Conservation (phyloP, 2,113 vertebrate species). For the Arizona elegans region DNA sequence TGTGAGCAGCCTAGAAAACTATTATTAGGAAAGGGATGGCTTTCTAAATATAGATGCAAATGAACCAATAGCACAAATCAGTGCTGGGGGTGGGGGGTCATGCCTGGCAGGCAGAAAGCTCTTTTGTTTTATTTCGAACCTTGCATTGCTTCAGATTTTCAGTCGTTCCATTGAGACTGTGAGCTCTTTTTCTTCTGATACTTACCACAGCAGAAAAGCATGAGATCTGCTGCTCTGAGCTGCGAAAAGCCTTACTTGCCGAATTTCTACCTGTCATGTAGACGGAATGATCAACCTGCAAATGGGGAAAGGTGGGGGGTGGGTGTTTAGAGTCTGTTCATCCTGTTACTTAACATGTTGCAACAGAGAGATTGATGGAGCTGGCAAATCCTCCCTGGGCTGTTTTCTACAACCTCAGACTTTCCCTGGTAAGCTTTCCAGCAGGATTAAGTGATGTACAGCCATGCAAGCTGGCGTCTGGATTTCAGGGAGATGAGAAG, state of each 20-base stretch:
- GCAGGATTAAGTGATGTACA: not conserved
- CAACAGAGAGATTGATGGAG: not conserved
- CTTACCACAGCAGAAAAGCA: not conserved
- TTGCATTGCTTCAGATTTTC: not conserved
- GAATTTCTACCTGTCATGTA: not conserved
- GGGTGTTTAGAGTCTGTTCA: not conserved
- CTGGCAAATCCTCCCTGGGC: not conserved
- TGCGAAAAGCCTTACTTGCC: not conserved
- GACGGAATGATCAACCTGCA: not conserved
- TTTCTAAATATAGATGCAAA: not conserved
- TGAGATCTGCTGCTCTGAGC: not conserved
- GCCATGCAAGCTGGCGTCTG: not conserved
- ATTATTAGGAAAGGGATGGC: not conserved
- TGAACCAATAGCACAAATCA: not conserved
- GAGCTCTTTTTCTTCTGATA: not conserved
- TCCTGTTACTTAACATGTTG: not conserved
- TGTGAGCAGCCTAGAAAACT: not conserved
- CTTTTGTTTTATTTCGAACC: not conserved
- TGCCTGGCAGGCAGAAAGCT: not conserved
- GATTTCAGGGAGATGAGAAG: not conserved
- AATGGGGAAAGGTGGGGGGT: too few species aligned
- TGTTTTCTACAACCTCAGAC: not conserved
- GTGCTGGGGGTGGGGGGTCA: not conserved
- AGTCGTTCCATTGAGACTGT: not conserved
- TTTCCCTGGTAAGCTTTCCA: slow-evolving; percentile 4